Percentiles rank a stretch among this genome's conserved stretches.
These are phyloP conservation scores for Nebria salina DNA, from an alignment of 2,888 invertebrate species.

Conservation along the genomic window DNA sequence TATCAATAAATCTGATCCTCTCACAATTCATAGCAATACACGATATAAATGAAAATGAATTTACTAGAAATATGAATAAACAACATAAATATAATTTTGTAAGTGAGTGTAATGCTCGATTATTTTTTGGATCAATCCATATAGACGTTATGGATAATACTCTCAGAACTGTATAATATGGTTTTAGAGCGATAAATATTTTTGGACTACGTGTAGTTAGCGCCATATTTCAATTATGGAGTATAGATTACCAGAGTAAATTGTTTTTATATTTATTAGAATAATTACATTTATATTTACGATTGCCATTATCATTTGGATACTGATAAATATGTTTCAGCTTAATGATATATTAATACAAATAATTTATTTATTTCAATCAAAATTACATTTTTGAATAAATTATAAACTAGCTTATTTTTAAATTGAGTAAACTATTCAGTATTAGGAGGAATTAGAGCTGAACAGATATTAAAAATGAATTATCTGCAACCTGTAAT, in stretches of 20 bases:
- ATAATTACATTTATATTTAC: not conserved
- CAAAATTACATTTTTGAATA: not conserved
- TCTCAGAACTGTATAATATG: not conserved
- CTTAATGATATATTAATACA: not conserved
- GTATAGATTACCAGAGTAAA: not conserved
- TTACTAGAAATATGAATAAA: not conserved
- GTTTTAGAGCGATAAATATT: not conserved
- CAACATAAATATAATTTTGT: not conserved
- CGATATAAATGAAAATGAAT: not conserved
- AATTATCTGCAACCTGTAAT: too few species aligned
- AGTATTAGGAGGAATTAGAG: not conserved
- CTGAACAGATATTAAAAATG: too few species aligned
- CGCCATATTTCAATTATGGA: not conserved
- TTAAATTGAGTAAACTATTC: not conserved
- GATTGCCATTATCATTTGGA: not conserved
- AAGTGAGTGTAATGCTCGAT: not conserved
- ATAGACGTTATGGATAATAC: not conserved
- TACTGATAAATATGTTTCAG: not conserved
- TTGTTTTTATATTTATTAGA: not conserved
- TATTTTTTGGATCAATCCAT: not conserved
- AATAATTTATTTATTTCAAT: not conserved
- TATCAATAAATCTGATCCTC: not conserved
- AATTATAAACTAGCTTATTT: not conserved
- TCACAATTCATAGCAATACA: not conserved
- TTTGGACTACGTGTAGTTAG: not conserved